Base-by-base conservation (phyloP, 2,797 vertebrate genomes). In the Eulemur mongoz region DNA sequence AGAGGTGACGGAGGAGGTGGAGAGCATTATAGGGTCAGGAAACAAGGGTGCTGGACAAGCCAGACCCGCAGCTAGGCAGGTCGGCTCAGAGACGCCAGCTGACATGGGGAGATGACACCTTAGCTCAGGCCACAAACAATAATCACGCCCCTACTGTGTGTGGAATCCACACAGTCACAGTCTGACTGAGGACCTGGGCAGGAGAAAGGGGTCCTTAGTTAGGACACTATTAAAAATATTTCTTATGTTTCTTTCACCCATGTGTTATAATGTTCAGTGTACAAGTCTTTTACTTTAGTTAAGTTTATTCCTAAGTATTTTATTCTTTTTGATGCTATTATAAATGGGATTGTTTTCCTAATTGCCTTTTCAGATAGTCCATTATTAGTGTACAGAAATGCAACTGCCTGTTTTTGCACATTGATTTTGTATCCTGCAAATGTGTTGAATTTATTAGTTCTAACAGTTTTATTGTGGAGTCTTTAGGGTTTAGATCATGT, bases 371-470 rank as follows among this genome's bases (percentile, higher is more conserved):
- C 18, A 17, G 40, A 40, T 17, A 86, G 61, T 85, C 85, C 32
- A 59, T 65, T 78, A 43, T 81, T 30, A 40, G 40, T 38, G 67
- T 15, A 10, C 17, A 95, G 80, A 95, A 90, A 69, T 50, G 23
- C 8, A 61, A 81, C 2, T 30, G 48, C 32, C n/a, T 65, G 84
- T 70, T 90, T 63, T 75, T 54, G 14, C 48, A 45, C 54, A 35
- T 69, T 76, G 73, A 86, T 82, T 89, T 93, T 43, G 70, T 38
- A 87, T 61, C 27, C n/a, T 67, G 43, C 3, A 72, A 90, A n/a
- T 91, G 95, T n/a, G 67, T n/a, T 95, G 78, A 61, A 73, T 84
- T 80, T 92, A 73, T 86, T 82, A 91, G 57, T 79, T 45, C 30
- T 63, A 75, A 69, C 30, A 50, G 14, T 78, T 76, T 43, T 70